Conservation (phyloP, 2,888 invertebrate genomes). For the Salticus scenicus region DNA sequence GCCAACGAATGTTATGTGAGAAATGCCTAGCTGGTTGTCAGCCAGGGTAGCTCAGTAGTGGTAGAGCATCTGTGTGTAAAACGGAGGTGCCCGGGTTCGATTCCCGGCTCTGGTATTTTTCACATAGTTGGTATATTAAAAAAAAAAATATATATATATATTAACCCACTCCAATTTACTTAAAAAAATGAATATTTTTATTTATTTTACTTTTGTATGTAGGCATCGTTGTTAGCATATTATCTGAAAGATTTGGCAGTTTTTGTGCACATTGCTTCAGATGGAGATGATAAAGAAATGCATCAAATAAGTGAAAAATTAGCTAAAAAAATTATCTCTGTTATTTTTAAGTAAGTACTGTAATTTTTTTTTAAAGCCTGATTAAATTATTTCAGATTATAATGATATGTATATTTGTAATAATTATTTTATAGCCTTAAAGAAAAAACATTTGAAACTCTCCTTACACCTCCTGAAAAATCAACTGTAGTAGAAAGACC, state of each 20-base stretch:
- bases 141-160: no score
- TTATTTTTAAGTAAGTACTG: neutral
- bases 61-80: no score
- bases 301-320: neutral
- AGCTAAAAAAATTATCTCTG: neutral
- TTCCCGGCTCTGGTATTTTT: no score
- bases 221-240: neutral
- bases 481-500: neutral
- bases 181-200: no score
- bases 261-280: slow-evolving; percentile 15
- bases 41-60: no score
- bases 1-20: no score
- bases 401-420: neutral
- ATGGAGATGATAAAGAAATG: neutral
- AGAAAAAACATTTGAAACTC: slow-evolving; percentile 1
- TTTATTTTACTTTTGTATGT: neutral
- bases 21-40: no score
- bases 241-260: slow-evolving; percentile 5
- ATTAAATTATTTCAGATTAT: no score
- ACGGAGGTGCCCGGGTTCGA: no score
- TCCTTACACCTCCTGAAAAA: neutral
- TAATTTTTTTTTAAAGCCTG: no score
- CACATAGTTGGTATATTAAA: no score
- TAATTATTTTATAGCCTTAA: neutral
- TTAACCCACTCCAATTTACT: no score